phyloP scores from a whole-genome alignment of 2,888 invertebrate genomes.

The Spisula solida region DNA sequence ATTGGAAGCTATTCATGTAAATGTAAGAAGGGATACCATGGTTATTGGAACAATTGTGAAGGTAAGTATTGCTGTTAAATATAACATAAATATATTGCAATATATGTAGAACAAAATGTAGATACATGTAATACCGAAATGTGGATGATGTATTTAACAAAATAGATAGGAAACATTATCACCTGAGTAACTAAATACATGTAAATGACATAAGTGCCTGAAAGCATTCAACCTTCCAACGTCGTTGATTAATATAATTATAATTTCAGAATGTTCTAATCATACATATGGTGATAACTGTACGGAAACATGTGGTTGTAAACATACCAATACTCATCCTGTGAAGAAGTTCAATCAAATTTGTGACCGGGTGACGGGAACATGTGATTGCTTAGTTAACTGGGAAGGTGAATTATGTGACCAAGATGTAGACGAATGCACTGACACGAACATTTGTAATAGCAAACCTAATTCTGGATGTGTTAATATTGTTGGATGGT shows the following conservation, averaged over 20 bases:
- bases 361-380: too few species aligned
- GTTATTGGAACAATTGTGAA: slow-evolving; percentile 50
- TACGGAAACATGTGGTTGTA: background rate
- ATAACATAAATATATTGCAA: too few species aligned
- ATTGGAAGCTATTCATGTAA: slow-evolving; percentile 46
- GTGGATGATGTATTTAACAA: too few species aligned
- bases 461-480: too few species aligned
- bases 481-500: too few species aligned
- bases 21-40: slow-evolving; percentile 51
- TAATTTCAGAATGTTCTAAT: too few species aligned
- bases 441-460: too few species aligned
- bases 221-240: background rate
- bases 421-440: too few species aligned
- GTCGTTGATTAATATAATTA: background rate
- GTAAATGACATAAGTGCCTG: background rate
- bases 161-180: too few species aligned
- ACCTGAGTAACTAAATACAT: too few species aligned
- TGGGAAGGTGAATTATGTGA: background rate
- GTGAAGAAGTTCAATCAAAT: background rate
- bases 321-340: background rate
- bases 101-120: too few species aligned
- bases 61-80: slow-evolving; percentile 27
- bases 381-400: background rate
- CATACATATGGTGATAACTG: background rate
- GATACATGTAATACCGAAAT: too few species aligned